phyloP scores from a whole-genome alignment of 2,888 invertebrate species.

The Standfussiana lucernea region DNA sequence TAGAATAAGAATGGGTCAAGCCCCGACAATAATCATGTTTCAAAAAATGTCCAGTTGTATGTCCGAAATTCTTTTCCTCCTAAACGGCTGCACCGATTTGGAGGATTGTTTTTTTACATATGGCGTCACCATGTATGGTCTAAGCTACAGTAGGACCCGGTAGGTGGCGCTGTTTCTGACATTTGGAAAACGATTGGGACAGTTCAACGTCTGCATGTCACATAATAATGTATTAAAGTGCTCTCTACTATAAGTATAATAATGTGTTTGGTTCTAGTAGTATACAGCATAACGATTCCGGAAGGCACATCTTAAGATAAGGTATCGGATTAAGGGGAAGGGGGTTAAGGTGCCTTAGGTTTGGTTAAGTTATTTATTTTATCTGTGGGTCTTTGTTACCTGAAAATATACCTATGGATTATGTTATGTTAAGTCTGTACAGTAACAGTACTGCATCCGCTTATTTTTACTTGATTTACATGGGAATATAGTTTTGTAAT shows the following conservation, averaged over 20 bases:
- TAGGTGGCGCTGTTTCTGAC: not conserved
- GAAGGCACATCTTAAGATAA: not conserved
- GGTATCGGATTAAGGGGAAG: no score
- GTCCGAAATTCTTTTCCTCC: not conserved
- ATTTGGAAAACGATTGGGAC: not conserved
- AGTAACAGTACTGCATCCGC: not conserved
- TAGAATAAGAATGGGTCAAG: not conserved
- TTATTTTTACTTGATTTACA: not conserved
- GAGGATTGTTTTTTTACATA: not conserved
- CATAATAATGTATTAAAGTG: not conserved
- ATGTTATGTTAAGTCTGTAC: no score
- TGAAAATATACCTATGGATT: no score
- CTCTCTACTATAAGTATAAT: not conserved
- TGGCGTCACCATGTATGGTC: not conserved
- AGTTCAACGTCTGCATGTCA: not conserved
- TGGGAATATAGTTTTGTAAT: not conserved
- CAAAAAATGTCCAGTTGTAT: not conserved
- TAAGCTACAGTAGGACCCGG: not conserved
- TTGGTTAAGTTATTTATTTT: no score
- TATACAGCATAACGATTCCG: not conserved
- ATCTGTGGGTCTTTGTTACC: no score
- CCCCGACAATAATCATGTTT: not conserved
- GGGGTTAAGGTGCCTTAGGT: no score
- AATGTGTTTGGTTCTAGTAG: not conserved
- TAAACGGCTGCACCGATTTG: not conserved